Conservation (phyloP, 2,888 invertebrate genomes). For the Hesperia comma region DNA sequence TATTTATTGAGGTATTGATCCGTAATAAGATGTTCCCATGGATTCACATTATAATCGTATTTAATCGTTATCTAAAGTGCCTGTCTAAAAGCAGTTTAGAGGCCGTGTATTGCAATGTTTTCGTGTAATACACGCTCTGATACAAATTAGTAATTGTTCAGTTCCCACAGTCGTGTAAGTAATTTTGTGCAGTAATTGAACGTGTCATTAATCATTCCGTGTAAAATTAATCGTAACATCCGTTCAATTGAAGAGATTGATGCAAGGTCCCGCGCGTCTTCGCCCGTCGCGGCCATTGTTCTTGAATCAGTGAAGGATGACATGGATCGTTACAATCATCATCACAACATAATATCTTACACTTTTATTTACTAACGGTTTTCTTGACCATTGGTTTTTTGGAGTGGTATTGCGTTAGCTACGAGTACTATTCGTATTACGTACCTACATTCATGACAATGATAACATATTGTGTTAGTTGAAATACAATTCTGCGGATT, state of each 20-base stretch:
- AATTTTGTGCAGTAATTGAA: conserved; percentile 46
- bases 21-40: conserved; percentile 19
- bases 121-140: conserved; percentile 33
- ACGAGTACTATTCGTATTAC: too few relatives aligned
- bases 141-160: conserved; percentile 38
- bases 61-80: conserved; percentile 7
- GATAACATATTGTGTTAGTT: too few relatives aligned
- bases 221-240: conserved; percentile 46
- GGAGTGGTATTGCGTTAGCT: too few relatives aligned
- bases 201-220: conserved; percentile 48
- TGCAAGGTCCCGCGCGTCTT: conserved; percentile 54
- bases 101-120: conserved; percentile 39
- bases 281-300: conserved; percentile 54
- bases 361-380: not conserved
- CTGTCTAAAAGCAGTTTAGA: conserved; percentile 31
- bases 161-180: conserved; percentile 46
- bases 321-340: conserved; percentile 30
- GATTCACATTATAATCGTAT: not conserved
- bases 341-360: not conserved
- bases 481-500: too few relatives aligned
- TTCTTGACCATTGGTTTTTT: too few relatives aligned
- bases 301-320: conserved; percentile 31
- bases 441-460: too few relatives aligned
- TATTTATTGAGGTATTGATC: not conserved
- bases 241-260: conserved; percentile 44